Evolutionary conservation across 2,113 vertebrate genomes (phyloP).

Genomic region (Podarcis raffonei): DNA sequence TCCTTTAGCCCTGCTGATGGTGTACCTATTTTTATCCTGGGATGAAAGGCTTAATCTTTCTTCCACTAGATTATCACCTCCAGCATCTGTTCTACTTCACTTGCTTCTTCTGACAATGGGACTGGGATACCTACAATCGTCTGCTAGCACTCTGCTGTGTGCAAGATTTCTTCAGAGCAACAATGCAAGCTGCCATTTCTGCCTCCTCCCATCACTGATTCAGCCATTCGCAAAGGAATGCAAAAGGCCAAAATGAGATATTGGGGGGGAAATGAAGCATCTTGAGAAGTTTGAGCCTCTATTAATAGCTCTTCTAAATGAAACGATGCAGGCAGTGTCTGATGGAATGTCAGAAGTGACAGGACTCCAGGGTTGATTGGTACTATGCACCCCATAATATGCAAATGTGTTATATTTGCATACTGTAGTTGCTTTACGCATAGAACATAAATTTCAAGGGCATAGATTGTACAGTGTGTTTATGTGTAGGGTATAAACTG

Average conservation of each 20-base stretch:
- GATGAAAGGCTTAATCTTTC: slow-evolving; percentile 21
- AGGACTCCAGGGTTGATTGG: too few relatives aligned
- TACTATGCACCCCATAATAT: not conserved
- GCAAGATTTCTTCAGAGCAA: not conserved
- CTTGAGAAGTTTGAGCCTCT: not conserved
- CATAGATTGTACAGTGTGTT: not conserved
- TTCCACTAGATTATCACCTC: slow-evolving; percentile 23
- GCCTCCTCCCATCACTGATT: not conserved
- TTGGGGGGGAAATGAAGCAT: not conserved
- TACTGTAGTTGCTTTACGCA: not conserved
- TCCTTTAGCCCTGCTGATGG: not conserved
- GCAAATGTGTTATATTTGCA: not conserved
- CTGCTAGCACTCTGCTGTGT: not conserved
- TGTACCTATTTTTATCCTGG: slow-evolving; percentile 13
- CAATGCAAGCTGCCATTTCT: not conserved
- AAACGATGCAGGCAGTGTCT: not conserved
- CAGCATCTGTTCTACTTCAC: not conserved
- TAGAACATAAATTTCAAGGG: not conserved
- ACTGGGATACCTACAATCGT: not conserved
- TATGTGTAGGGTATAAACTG: not conserved
- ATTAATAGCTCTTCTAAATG: not conserved
- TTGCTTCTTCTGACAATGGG: not conserved
- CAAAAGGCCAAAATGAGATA: not conserved
- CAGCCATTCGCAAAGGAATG: not conserved
- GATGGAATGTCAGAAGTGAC: not conserved